Percentiles rank a stretch among this genome's conserved stretches.
Evolutionary conservation across 2,797 vertebrate genomes (phyloP).

Genomic region (Lutjanus campechanus): DNA sequence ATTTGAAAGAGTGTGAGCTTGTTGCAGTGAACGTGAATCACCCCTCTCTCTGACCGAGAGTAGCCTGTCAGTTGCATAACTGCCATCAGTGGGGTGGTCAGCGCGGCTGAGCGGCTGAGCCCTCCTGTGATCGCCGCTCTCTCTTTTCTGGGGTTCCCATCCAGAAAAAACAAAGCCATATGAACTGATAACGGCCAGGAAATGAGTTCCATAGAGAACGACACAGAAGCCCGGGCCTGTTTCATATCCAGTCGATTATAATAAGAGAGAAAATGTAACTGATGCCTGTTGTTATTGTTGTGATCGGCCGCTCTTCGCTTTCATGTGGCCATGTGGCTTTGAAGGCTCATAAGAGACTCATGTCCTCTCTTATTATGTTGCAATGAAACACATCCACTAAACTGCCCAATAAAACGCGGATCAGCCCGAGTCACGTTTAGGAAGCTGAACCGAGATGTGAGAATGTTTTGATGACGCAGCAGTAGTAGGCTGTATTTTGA

Average conservation of each 20-base stretch:
- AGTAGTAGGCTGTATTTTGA: conserved; percentile 26
- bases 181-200: conserved; percentile 80
- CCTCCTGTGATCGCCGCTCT: conserved; percentile 65
- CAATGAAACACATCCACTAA: conserved; percentile 63
- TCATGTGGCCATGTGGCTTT: conserved; percentile 73
- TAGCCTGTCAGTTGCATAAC: conserved; percentile 70
- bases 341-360: conserved; percentile 64
- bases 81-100: conserved; percentile 60
- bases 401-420: conserved; percentile 68
- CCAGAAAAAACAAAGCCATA: conserved; percentile 77
- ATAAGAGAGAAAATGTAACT: conserved; percentile 55
- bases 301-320: conserved; percentile 59
- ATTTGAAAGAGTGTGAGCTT: neutral
- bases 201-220: conserved; percentile 75
- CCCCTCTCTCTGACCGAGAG: conserved; percentile 62
- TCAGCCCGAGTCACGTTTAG: conserved; percentile 55
- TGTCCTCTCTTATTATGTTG: conserved; percentile 72
- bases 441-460: conserved; percentile 60
- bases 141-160: conserved; percentile 57
- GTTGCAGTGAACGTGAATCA: conserved; percentile 52
- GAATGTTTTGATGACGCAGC: conserved; percentile 49
- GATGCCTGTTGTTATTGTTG: conserved; percentile 62
- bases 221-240: conserved; percentile 65
- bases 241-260: conserved; percentile 71
- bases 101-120: conserved; percentile 61